Evolutionary conservation across 1,140 invertebrate genomes (phyloP).

Genomic region (Lepidotrigona ventralis): DNA sequence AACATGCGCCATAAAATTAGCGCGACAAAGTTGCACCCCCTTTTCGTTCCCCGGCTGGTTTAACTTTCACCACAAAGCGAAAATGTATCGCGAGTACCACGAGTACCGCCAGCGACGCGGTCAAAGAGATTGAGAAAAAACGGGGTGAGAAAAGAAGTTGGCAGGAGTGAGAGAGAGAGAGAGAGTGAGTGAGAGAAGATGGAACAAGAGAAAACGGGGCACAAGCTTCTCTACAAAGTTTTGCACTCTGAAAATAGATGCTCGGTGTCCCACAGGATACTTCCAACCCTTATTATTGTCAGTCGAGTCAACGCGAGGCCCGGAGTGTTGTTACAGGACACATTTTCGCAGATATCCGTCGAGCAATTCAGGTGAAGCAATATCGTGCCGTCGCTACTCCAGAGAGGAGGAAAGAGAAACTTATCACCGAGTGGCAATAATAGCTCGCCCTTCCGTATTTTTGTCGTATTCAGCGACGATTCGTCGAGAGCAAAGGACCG

Average conservation of each 20-base stretch:
- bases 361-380: constrained; percentile 23
- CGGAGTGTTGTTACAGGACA: constrained; percentile 35
- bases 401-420: constrained; percentile 18
- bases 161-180: no score
- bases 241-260: constrained; percentile 60
- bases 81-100: neutral
- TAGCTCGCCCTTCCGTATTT: constrained; percentile 27
- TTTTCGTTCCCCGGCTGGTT: neutral
- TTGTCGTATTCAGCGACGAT: constrained; percentile 1
- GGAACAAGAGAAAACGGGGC: constrained; percentile 21
- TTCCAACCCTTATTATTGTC: constrained; percentile 45
- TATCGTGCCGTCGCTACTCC: constrained; percentile 5
- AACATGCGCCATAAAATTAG: neutral
- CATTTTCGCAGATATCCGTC: constrained; percentile 33
- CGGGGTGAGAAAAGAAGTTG: neutral
- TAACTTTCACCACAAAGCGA: neutral
- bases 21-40: neutral
- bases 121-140: neutral
- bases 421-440: constrained; percentile 44
- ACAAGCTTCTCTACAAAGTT: constrained; percentile 47
- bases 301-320: constrained; percentile 22
- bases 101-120: neutral
- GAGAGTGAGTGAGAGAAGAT: neutral
- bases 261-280: constrained; percentile 55
- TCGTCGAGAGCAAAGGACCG: neutral